Evolutionary conservation across 2,888 invertebrate genomes (phyloP).

Genomic region (Acheta domesticus): DNA sequence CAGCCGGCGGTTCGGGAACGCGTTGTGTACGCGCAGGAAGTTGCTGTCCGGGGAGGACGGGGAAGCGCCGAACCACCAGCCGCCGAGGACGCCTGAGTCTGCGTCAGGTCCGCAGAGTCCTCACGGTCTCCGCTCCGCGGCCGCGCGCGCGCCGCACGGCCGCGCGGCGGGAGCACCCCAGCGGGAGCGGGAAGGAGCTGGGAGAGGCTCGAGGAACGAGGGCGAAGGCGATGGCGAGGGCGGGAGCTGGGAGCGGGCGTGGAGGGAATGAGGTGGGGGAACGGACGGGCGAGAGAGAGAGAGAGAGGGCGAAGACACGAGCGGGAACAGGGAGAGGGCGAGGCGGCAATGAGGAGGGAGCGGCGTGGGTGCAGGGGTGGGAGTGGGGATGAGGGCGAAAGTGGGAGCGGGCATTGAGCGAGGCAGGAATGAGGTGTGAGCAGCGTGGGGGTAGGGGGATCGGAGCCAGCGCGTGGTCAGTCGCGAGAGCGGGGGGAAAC

Average conservation of each 20-base stretch:
- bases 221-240: accelerated
- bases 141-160: slow-evolving; percentile 79
- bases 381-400: no score
- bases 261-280: neutral
- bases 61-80: slow-evolving; percentile 81
- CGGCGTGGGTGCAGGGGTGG: no score
- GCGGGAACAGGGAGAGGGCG: neutral
- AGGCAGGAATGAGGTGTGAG: no score
- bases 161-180: slow-evolving; percentile 69
- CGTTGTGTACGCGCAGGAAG: slow-evolving; percentile 76
- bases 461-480: no score
- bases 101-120: no score
- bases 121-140: slow-evolving; percentile 42
- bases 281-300: neutral
- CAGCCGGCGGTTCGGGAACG: slow-evolving; percentile 78
- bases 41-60: slow-evolving; percentile 81
- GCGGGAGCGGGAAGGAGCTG: neutral
- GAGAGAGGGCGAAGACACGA: neutral
- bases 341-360: no score
- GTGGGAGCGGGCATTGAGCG: no score
- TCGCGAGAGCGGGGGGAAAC: no score
- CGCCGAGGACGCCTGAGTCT: slow-evolving; percentile 61
- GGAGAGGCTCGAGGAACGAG: neutral
- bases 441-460: no score
- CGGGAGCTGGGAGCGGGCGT: neutral